Conservation (phyloP, 2,797 vertebrate genomes). For the Gymnoscopelus microlampas region DNA sequence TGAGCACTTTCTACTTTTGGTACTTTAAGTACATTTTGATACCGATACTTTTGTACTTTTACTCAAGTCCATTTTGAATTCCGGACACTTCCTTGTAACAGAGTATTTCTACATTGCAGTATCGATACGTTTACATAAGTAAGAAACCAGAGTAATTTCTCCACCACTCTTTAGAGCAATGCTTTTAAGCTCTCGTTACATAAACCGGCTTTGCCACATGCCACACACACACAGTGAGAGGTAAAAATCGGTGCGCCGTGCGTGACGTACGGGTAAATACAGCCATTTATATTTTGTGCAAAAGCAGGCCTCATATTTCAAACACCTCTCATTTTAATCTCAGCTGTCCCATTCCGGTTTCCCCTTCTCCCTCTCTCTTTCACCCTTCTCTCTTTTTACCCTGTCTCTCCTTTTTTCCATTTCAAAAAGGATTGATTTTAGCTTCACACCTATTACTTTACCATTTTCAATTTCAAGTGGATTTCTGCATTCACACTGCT, state of each 20-base stretch:
- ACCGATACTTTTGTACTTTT: no score
- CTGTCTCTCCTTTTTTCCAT: conserved; percentile 60
- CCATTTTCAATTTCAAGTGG: conserved; percentile 84
- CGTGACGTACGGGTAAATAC: conserved; percentile 62
- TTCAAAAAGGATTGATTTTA: conserved; percentile 81
- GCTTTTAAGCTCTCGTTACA: no score
- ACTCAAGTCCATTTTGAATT: no score
- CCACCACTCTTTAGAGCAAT: no score
- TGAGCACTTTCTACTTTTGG: no score
- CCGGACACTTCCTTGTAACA: no score
- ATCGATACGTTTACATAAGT: no score
- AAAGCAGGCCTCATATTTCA: conserved; percentile 80
- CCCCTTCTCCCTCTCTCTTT: conserved; percentile 3
- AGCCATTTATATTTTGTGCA: conserved; percentile 83
- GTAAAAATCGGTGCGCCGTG: conserved; percentile 33
- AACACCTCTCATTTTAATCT: conserved; percentile 85
- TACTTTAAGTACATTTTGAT: no score
- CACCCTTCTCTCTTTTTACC: conserved; percentile 56
- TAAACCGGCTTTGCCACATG: no score
- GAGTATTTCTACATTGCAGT: no score
- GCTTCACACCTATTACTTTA: conserved; percentile 80
- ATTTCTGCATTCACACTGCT: conserved; percentile 59
- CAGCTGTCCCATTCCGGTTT: conserved; percentile 67
- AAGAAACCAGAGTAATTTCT: no score
- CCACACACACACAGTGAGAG: background rate